phyloP scores from a whole-genome alignment of 2,888 invertebrate species.

The Lasioglossum malachurum region DNA sequence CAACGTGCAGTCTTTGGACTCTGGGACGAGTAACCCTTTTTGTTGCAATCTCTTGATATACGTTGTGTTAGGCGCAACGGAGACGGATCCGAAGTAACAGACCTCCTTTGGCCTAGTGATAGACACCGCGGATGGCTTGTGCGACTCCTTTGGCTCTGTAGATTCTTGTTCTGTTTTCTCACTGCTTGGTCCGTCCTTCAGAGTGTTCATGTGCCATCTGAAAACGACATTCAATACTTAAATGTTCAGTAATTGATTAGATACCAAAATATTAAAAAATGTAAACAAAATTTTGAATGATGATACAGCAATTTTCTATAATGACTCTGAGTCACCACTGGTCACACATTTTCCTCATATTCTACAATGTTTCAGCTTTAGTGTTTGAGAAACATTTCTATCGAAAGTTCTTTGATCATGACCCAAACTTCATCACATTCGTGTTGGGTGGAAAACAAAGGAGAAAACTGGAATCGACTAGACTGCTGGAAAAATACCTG shows the following conservation, averaged over 20 bases:
- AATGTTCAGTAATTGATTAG: no score
- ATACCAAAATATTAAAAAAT: no score
- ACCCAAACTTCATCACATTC: no score
- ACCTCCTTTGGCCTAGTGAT: constrained; percentile 54
- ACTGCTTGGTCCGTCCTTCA: constrained; percentile 67
- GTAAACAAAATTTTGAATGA: no score
- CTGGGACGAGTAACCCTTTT: constrained; percentile 69
- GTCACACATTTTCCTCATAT: no score
- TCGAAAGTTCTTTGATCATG: no score
- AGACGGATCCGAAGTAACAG: constrained; percentile 76
- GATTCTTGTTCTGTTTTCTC: constrained; percentile 26
- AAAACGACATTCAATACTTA: neutral
- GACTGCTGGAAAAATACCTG: constrained; percentile 66
- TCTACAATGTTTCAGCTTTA: no score
- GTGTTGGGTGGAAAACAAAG: neutral
- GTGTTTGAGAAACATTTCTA: no score
- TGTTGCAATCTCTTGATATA: constrained; percentile 76
- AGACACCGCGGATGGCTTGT: constrained; percentile 40
- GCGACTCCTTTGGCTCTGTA: neutral
- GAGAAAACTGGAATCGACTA: neutral
- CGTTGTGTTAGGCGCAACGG: constrained; percentile 76
- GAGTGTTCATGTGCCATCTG: constrained; percentile 80
- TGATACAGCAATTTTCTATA: no score
- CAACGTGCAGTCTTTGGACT: constrained; percentile 71
- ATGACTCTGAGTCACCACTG: no score